Base-by-base conservation (phyloP, 1,140 invertebrate genomes). In the Galleria mellonella region DNA sequence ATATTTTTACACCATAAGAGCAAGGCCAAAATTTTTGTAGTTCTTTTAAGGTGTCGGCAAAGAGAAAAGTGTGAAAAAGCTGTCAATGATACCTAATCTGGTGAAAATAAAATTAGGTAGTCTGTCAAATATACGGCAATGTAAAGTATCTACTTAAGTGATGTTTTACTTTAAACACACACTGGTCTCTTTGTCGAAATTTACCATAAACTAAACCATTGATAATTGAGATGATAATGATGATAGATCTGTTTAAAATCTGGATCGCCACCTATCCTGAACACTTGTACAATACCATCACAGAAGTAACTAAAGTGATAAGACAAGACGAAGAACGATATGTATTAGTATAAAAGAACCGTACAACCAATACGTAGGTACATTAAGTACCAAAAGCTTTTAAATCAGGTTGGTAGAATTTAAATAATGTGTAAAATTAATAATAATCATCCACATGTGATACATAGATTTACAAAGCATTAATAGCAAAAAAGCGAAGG, bases 1-100 rank as follows among this genome's bases (percentile, higher is more conserved):
- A 71, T 68, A 64, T 77, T 62, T 67, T 55, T 62, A 76, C 58
- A 72, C 58, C 48, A 69, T 68, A 78, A 77, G 68, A 77, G 67
- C 76, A 83, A 81, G 76, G 71, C 72, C 66, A 75, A 77, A 46
- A 59, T 57, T 65, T 69, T 69, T 65, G 52, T 64, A 55, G 55
- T 68, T 44, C 53, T 38, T 50, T 6, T 6, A 23, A 23, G 17
- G 17, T 23, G 6, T 23, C 17, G 17, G 6, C 17, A 23, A 23
- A 40, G 23, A 40, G 38, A 40, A 40, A 40, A 40, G 38, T 40
- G 38, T 27, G 23, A 17, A 27, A 8, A 11, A 9, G 3, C 12
- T 12, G n/a, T 27, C 36, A 14, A 11, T 1, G 14, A 9, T 38
- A 17, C 6, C 2, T 2, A 3, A 23, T 3, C 6, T 3, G 17